These are phyloP conservation scores for Atherix ibis DNA, from an alignment of 2,888 invertebrate species.

Conservation along the genomic window DNA sequence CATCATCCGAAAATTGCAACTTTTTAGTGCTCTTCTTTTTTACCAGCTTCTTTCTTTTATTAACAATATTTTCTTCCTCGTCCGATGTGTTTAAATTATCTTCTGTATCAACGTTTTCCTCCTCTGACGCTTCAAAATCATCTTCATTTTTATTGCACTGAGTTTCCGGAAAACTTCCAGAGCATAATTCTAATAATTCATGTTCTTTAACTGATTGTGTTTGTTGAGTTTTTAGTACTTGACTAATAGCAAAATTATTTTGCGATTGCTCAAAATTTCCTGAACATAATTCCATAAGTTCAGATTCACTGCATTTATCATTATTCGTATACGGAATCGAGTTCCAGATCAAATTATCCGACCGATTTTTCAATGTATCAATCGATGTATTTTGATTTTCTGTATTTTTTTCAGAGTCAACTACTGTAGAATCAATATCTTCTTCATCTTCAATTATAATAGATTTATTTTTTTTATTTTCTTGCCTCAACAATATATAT, in stretches of 20 bases:
- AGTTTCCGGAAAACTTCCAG: conserved; percentile 37
- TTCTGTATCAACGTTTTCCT: not conserved
- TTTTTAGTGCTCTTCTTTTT: conserved; percentile 28
- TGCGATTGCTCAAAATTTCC: conserved; percentile 37
- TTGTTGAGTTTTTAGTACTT: conserved; percentile 6
- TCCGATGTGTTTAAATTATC: conserved; percentile 9
- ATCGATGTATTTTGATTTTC: not conserved
- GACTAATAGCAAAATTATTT: conserved; percentile 3
- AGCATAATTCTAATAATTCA: conserved; percentile 39
- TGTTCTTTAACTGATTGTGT: conserved; percentile 29
- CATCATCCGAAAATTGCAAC: conserved; percentile 33
- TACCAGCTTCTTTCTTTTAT: conserved; percentile 15
- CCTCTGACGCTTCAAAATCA: not conserved
- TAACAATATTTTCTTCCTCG: conserved; percentile 25
- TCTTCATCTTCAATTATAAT: conserved; percentile 24
- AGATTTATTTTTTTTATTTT: conserved; percentile 30
- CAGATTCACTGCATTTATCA: conserved; percentile 27
- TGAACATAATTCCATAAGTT: conserved; percentile 39
- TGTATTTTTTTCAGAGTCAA: conserved; percentile 18
- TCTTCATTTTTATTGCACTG: not conserved
- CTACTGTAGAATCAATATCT: conserved; percentile 28
- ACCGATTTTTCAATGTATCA: not conserved
- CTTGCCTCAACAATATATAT: conserved; percentile 11
- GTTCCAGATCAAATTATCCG: not conserved
- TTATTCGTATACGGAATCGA: conserved; percentile 1